Conservation (phyloP, 2,113 vertebrate genomes). For the Chionis minor region DNA sequence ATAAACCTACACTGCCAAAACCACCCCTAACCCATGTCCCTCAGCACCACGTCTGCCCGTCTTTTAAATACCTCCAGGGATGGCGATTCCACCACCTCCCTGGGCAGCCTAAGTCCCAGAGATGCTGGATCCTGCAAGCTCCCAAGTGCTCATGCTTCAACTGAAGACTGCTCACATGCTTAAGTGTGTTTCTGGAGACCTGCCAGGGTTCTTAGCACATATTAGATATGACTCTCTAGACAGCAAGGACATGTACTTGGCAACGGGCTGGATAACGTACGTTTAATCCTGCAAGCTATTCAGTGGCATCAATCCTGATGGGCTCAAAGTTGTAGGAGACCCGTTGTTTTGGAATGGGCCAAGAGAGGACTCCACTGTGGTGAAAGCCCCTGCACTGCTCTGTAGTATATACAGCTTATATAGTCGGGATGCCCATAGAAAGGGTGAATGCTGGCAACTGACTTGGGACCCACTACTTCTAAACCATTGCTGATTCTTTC, state of each 20-base stretch:
- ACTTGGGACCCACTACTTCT: background rate
- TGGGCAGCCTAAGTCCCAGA: background rate
- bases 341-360: background rate
- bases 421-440: background rate
- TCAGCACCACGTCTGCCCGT: no score
- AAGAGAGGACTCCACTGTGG: background rate
- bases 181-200: background rate
- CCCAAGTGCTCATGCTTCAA: rapidly evolving
- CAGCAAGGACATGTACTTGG: background rate
- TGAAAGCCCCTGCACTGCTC: background rate
- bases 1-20: no score
- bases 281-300: background rate
- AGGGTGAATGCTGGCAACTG: background rate
- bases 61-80: no score
- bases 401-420: rapidly evolving
- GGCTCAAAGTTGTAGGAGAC: background rate
- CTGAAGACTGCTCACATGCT: background rate
- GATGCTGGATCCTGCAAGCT: background rate
- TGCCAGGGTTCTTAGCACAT: background rate
- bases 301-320: rapidly evolving
- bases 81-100: no score
- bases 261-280: rapidly evolving
- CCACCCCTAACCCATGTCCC: no score
- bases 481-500: background rate
- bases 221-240: rapidly evolving